Evolutionary conservation across 2,113 vertebrate genomes (phyloP).

Genomic region (Xyliphius kryptos): DNA sequence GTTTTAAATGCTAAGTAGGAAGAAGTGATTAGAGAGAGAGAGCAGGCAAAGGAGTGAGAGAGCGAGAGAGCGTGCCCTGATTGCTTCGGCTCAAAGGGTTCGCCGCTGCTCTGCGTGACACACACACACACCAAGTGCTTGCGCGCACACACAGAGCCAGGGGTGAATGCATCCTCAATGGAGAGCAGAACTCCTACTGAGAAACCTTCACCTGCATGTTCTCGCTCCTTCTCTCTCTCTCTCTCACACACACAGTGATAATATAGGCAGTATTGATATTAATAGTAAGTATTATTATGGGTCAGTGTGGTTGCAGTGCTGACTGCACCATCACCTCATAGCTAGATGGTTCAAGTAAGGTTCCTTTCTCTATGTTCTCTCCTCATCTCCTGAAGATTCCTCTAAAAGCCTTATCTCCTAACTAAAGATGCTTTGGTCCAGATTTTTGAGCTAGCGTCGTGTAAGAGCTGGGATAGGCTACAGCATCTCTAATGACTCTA

Average conservation of each 20-base stretch:
- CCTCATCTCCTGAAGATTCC: no score
- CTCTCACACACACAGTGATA: neutral
- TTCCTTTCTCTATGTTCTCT: no score
- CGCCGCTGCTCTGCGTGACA: constrained; percentile 10
- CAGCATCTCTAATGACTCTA: no score
- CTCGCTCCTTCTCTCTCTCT: neutral
- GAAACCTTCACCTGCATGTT: constrained; percentile 12
- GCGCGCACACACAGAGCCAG: neutral
- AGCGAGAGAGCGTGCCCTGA: constrained; percentile 21
- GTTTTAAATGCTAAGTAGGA: constrained; percentile 47
- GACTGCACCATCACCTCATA: no score
- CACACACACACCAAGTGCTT: neutral
- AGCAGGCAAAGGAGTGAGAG: constrained; percentile 4
- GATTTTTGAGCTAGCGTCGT: no score
- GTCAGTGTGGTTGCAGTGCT: no score
- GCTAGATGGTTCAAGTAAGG: no score
- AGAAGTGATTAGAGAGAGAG: constrained; percentile 35
- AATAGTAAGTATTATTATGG: no score
- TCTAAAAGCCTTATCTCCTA: no score
- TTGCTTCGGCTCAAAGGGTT: constrained; percentile 31
- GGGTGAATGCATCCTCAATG: constrained; percentile 12
- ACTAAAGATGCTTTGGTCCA: no score
- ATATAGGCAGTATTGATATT: no score
- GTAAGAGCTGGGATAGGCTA: no score
- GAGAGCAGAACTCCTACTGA: constrained; percentile 8